phyloP scores from a whole-genome alignment of 2,113 vertebrate genomes.

The Petrocephalus zakoni region DNA sequence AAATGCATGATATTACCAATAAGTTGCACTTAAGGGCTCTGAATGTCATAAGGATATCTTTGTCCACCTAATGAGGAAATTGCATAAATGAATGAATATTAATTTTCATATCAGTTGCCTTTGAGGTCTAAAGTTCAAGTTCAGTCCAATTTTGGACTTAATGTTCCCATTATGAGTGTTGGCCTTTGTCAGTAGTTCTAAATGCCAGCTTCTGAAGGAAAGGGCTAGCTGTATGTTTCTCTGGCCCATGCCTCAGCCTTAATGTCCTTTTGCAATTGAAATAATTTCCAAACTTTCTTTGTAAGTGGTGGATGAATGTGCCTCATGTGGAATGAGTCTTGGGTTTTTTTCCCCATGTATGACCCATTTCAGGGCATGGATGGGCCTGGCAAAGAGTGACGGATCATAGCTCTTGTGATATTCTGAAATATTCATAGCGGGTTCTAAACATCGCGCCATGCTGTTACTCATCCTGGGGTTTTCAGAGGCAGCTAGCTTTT shows the following conservation, averaged over 20 bases:
- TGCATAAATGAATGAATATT: conserved; percentile 5
- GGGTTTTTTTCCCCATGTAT: background rate
- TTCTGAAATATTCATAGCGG: background rate
- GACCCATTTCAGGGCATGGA: background rate
- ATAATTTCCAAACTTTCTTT: background rate
- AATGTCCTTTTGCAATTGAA: background rate
- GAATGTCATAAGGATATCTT: conserved; percentile 5
- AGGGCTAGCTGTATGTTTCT: background rate
- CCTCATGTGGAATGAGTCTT: background rate
- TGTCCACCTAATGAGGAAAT: background rate
- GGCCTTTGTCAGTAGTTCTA: conserved; percentile 11
- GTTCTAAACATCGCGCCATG: background rate
- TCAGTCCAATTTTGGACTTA: background rate
- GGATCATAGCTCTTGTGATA: background rate
- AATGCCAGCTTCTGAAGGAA: conserved; percentile 4
- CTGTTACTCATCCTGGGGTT: background rate
- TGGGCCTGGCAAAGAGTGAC: background rate
- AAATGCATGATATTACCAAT: background rate
- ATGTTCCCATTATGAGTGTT: background rate
- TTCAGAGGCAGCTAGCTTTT: background rate
- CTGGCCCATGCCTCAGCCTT: too few relatives aligned
- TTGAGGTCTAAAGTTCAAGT: conserved; percentile 9
- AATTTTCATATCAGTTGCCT: background rate
- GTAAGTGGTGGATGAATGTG: background rate
- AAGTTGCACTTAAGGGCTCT: background rate